phyloP scores from a whole-genome alignment of 2,113 vertebrate genomes.

The Onychostruthus taczanowskii region DNA sequence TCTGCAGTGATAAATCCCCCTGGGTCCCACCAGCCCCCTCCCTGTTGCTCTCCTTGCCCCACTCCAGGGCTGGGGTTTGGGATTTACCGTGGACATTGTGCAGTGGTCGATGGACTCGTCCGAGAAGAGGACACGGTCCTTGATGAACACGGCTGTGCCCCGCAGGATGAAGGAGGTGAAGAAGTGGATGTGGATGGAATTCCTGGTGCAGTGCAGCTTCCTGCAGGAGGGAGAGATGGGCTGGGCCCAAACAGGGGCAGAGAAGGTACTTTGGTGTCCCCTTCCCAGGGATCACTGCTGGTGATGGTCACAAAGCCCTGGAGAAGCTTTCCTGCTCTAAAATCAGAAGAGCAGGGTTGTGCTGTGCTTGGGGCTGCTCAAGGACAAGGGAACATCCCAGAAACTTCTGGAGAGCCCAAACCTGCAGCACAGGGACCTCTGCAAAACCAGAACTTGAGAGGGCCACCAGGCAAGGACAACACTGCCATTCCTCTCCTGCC shows the following conservation, averaged over 20 bases:
- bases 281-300: not conserved
- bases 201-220: slow-evolving; percentile 88
- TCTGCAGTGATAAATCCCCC: not conserved
- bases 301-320: not conserved
- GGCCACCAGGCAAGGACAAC: not conserved
- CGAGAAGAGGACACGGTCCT: slow-evolving; percentile 81
- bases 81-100: slow-evolving; percentile 80
- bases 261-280: not conserved
- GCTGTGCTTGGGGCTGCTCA: not conserved
- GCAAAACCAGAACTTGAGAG: not conserved
- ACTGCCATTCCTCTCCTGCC: not conserved
- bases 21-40: not conserved
- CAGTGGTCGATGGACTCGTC: slow-evolving; percentile 83
- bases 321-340: not conserved
- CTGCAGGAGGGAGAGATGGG: slow-evolving; percentile 27
- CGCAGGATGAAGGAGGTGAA: slow-evolving; percentile 86
- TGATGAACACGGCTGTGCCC: slow-evolving; percentile 80
- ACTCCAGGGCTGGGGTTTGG: not conserved
- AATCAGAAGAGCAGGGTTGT: not conserved
- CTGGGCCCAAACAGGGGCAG: not conserved
- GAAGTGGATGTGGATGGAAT: slow-evolving; percentile 89
- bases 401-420: not conserved
- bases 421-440: not conserved
- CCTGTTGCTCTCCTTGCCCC: accelerated
- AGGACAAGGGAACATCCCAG: not conserved